Base-by-base conservation (phyloP, 2,797 vertebrate species). In the Odontamblyopus lacepedii region DNA sequence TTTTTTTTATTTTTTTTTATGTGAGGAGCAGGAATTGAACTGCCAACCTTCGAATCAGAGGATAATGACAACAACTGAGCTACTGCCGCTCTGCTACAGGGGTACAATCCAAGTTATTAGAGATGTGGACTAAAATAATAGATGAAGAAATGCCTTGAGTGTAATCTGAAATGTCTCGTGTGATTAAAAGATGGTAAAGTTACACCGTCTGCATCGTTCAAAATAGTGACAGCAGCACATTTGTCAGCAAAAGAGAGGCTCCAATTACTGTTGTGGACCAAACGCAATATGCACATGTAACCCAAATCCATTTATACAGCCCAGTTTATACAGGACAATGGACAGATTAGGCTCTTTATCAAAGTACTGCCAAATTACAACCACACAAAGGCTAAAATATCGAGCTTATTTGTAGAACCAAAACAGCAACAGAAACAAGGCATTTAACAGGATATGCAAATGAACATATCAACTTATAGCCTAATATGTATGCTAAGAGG, bases 31-130 rank as follows among this genome's bases (percentile, higher is more conserved):
- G 11, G 8, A 41, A 9, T 41, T 2, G 11, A 41, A 41, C 9
- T 2, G 11, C 38, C 38, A 41, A 41, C 38, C 11, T 41, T 41
- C 38, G 11, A 11, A 41, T 41, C 38, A 41, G 11, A 41, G 38
- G 2, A 41, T 12, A 41, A 41, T 4, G 11, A 44, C 41, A 44
- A 44, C 41, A 44, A 44, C 12, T 44, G 41, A 44, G 41, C 41
- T 44, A 44, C 41, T 44, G 11, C 2, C 0, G 12, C 41, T 11
- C 9, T 5, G 2, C 15, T 16, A 53, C 6, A 53, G 26, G 13
- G 12, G 27, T 16, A 29, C 27, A 29, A 60, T 5, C 15, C 71
- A 18, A 63, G 66, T 81, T 81, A 77, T 61, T 19, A 64, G 65
- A 38, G 27, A 16, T 65, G 18, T 19, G 9, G n/a, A 1, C 1